Base-by-base conservation (phyloP, 2,113 vertebrate species). In the Sebastes fasciatus region DNA sequence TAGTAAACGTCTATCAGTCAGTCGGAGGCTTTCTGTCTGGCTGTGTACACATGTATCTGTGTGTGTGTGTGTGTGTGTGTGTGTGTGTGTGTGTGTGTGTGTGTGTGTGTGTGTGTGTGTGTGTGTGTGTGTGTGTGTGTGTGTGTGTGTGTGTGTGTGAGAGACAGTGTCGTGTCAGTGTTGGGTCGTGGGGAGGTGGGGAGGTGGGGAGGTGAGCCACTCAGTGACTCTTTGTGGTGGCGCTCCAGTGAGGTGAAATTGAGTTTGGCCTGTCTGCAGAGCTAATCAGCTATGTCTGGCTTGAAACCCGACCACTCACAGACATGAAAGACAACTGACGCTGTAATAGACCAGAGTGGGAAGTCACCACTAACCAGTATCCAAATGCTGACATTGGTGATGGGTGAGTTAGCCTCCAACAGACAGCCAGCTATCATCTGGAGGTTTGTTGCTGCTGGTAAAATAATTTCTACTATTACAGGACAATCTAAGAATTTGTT, bases 241-340 rank as follows among this genome's bases (percentile, higher is more conserved):
- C 77, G 66, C 84, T 90, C 86, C 64, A 62, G 26, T 51, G 84
- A 85, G 87, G 82, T 90, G 82, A 90, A 92, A 94, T 93, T 92
- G 84, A 94, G 89, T 94, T 93, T 92, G 86, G 82, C 55, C 82
- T 82, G 89, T 94, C 93, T 92, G 89, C 84, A 67, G 70, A 69
- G 84, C 85, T 91, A 93, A 93, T 94, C 86, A 88, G 82, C 83
- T 83, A 82, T 87, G 90, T 91, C 93, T 91, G 90, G 84, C 69
- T 60, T 85, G 90, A 91, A 90, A 91, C 84, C 84, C 14, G 77
- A 89, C 79, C 77, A 60, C 88, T 89, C 69, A 45, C 80, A 82
- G 72, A 92, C 87, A 88, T 77, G 84, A 90, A 86, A 90, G 84
- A 87, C 63, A 12, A 55, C 74, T 70, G 73, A 85, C 62, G 83